These are phyloP conservation scores for Colius striatus DNA, from an alignment of 2,113 vertebrate genomes.

Conservation along the genomic window DNA sequence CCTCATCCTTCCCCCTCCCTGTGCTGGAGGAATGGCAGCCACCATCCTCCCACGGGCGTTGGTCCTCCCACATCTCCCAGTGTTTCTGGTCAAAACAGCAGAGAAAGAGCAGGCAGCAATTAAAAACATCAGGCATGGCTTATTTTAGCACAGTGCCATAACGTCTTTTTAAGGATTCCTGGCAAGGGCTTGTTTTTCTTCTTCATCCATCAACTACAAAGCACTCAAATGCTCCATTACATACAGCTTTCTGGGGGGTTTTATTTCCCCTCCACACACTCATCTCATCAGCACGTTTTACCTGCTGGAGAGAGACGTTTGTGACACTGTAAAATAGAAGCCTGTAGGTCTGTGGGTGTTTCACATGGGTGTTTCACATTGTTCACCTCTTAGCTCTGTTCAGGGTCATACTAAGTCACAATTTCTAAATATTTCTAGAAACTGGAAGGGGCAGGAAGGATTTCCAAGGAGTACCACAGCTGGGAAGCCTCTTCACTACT, in stretches of 20 bases:
- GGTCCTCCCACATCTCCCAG: background rate
- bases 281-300: background rate
- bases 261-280: background rate
- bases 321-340: background rate
- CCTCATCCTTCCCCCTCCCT: background rate
- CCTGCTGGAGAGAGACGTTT: background rate
- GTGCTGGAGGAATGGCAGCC: background rate
- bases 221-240: background rate
- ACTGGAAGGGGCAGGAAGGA: background rate
- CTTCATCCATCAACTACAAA: background rate
- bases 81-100: background rate
- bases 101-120: background rate
- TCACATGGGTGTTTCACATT: background rate
- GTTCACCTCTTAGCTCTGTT: background rate
- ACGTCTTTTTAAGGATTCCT: background rate
- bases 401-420: background rate
- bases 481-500: background rate
- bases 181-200: background rate
- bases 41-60: background rate
- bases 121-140: background rate
- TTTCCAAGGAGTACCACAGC: background rate
- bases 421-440: background rate
- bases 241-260: fast-evolving
- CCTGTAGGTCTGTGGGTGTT: background rate
- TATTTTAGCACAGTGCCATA: background rate